These are phyloP conservation scores for Rallus crepitans DNA, from an alignment of 2,797 vertebrate species.

Conservation along the genomic window DNA sequence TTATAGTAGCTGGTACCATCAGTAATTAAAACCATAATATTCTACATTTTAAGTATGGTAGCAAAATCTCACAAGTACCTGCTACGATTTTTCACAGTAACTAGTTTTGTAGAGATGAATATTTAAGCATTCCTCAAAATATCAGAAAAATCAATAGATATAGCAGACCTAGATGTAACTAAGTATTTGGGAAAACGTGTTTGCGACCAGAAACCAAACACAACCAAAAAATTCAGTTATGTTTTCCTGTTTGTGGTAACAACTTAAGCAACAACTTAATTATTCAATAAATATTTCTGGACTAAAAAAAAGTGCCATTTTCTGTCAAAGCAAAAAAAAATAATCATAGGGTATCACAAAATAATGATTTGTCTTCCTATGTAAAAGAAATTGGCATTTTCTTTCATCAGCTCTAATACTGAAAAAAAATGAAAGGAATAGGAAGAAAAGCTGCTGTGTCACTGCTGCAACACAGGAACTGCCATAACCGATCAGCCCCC, in stretches of 20 bases:
- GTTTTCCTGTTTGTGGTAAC: neutral
- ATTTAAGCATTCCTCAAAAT: neutral
- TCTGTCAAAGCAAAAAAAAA: neutral
- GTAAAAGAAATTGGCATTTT: neutral
- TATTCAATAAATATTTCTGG: neutral
- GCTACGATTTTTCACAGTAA: neutral
- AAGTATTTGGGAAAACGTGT: neutral
- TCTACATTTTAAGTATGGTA: neutral
- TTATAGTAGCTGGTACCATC: neutral
- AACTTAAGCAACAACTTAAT: neutral
- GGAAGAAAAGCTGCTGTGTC: slow-evolving; percentile 46
- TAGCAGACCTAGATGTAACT: neutral
- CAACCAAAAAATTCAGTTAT: neutral
- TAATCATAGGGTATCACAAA: neutral
- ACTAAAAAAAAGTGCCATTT: neutral
- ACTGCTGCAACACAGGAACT: slow-evolving; percentile 63
- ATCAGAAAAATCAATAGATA: neutral
- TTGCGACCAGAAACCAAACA: neutral
- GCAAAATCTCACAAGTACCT: neutral
- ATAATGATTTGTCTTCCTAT: neutral
- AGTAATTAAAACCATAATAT: neutral
- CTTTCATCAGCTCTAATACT: neutral
- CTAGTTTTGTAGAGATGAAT: neutral
- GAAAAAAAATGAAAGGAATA: slow-evolving; percentile 3
- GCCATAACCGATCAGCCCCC: slow-evolving; percentile 56